phyloP scores from a whole-genome alignment of 2,113 vertebrate species.

The Psilopogon haemacephalus region DNA sequence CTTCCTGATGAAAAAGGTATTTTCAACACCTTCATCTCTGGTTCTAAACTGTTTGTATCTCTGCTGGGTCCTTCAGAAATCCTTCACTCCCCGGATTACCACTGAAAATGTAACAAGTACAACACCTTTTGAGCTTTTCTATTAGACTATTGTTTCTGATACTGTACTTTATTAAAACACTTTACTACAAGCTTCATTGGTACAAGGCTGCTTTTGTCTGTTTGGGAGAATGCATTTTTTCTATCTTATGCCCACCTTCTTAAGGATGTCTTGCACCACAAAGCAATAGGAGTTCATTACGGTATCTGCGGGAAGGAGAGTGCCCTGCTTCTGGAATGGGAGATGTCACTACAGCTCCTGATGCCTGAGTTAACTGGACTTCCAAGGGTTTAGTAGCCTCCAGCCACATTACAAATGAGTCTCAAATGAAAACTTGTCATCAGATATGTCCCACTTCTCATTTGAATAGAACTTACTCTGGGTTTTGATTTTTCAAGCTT shows the following conservation, averaged over 20 bases:
- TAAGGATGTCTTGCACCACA: rapidly evolving
- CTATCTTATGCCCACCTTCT: background rate
- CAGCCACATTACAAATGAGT: background rate
- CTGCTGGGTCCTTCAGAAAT: conserved; percentile 18
- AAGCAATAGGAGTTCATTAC: background rate
- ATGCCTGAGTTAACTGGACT: background rate
- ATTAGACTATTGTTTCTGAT: conserved; percentile 63
- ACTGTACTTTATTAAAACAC: conserved; percentile 74
- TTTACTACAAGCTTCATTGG: conserved; percentile 65
- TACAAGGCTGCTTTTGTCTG: background rate
- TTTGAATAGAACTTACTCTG: background rate
- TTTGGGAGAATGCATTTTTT: background rate
- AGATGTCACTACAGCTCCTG: background rate
- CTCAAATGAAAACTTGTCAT: background rate
- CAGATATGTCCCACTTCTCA: background rate
- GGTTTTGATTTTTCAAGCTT: background rate
- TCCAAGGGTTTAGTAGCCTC: background rate
- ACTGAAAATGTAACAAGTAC: conserved; percentile 36
- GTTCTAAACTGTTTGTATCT: conserved; percentile 3
- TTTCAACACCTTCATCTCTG: background rate
- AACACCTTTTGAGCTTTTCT: conserved; percentile 59
- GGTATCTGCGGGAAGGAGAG: background rate
- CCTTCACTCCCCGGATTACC: background rate
- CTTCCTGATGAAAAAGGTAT: background rate
- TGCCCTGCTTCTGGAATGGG: background rate